Conservation (phyloP, 1,140 invertebrate genomes). For the Eueides isabella region DNA sequence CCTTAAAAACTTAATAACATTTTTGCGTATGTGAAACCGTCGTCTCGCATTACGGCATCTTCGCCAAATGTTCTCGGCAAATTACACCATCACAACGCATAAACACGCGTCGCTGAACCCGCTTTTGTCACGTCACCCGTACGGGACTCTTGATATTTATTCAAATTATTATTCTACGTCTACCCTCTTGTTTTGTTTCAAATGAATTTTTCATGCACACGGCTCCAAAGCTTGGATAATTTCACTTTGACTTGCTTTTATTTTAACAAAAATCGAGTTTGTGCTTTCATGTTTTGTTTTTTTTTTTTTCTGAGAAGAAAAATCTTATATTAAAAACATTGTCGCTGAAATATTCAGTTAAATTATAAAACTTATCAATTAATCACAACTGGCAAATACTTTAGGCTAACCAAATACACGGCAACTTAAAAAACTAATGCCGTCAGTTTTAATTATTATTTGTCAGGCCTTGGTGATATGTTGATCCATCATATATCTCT, state of each 20-base stretch:
- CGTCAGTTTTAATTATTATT: constrained; percentile 43
- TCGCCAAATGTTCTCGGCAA: constrained; percentile 70
- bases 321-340: not conserved
- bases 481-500: constrained; percentile 58
- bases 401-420: not conserved
- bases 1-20: constrained; percentile 76
- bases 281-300: not conserved
- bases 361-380: not conserved
- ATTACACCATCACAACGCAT: constrained; percentile 75
- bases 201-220: constrained; percentile 80
- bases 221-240: constrained; percentile 69
- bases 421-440: not conserved
- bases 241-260: constrained; percentile 58
- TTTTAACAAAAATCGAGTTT: constrained; percentile 28
- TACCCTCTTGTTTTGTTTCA: constrained; percentile 71
- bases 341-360: not conserved
- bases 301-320: not conserved
- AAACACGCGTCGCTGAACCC: constrained; percentile 67
- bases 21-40: constrained; percentile 68
- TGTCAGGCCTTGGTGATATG: constrained; percentile 57
- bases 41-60: constrained; percentile 60
- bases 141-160: constrained; percentile 75
- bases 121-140: constrained; percentile 72
- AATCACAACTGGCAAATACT: constrained; percentile 2
- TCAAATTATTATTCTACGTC: constrained; percentile 76